phyloP scores from a whole-genome alignment of 1,140 invertebrate genomes.

The Drosophila parvula region DNA sequence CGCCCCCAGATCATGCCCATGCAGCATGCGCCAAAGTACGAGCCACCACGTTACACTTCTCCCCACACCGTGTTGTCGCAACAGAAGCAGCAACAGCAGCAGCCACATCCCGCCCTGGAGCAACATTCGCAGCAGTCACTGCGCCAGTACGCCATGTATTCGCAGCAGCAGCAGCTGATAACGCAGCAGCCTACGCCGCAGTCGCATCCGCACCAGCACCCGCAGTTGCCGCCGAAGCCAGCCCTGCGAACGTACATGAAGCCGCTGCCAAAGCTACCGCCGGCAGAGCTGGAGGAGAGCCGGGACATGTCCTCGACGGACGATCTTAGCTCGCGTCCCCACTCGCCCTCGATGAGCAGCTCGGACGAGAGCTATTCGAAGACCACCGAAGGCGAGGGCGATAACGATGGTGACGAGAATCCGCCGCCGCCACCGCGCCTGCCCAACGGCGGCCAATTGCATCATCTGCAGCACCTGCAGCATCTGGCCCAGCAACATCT shows the following conservation, averaged over 20 bases:
- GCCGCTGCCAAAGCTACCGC: slow-evolving; percentile 86
- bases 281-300: slow-evolving; percentile 81
- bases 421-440: slow-evolving; percentile 56
- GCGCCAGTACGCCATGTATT: slow-evolving; percentile 84
- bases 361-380: slow-evolving; percentile 92
- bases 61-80: slow-evolving; percentile 85
- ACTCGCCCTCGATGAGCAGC: slow-evolving; percentile 91
- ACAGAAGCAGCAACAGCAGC: slow-evolving; percentile 83
- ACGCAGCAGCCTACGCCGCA: too few relatives aligned
- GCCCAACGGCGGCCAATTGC: slow-evolving; percentile 58
- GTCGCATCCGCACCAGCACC: slow-evolving; percentile 55
- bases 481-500: slow-evolving; percentile 5
- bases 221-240: slow-evolving; percentile 56
- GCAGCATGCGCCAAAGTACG: slow-evolving; percentile 84
- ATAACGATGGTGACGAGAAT: slow-evolving; percentile 73
- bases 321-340: slow-evolving; percentile 91
- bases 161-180: slow-evolving; percentile 62
- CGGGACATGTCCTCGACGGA: slow-evolving; percentile 88
- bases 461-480: slow-evolving; percentile 48
- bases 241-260: slow-evolving; percentile 83
- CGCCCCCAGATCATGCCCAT: slow-evolving; percentile 77
- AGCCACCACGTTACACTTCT: slow-evolving; percentile 85
- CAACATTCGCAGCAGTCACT: slow-evolving; percentile 80
- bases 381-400: slow-evolving; percentile 86
- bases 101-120: slow-evolving; percentile 55